Evolutionary conservation across 2,888 invertebrate genomes (phyloP), one percentile per base, ranked within the genome.

Genomic region (Eucera pruinosa): DNA sequence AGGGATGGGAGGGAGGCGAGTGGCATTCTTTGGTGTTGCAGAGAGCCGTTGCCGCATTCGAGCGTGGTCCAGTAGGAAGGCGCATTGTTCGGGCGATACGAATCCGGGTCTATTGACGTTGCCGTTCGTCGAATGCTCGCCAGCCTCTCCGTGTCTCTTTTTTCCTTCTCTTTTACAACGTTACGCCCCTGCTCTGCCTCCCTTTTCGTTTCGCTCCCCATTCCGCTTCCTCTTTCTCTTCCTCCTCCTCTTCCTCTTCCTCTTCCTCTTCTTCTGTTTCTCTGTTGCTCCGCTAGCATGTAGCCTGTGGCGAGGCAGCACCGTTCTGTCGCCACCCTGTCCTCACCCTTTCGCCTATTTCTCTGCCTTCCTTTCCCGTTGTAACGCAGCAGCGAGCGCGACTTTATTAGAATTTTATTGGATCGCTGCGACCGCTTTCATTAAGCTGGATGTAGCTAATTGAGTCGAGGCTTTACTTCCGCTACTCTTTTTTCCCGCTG

Each of bases 331-430:
- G 45, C 30, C 47, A 30, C 62, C 61, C 61, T 57, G 58, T 41
- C 61, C 52, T 36, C 45, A 9, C 27, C 25, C 52, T 30, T 30
- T 30, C 30, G 2, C 30, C 30, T 30, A 5, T 30, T 30, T 65
- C 75, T 61, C 11, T 55, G 50, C 55, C 65, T 58, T 65, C 75
- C 43, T 65, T 61, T 41, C 20, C 25, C 72, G 67, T 58, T 61
- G 64, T 65, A 18, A 70, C 72, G 68, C 77, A 75, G 68, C 74
- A 69, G 77, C 78, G 76, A 81, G 82, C 80, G 66, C 83, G 79
- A 84, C 87, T 85, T 85, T 87, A 87, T 87, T 88, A 86, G 87
- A 84, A 87, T 87, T 87, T 88, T 88, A 87, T 88, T 88, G 83
- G 86, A 84, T 83, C 80, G 79, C 81, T 70, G 78, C 80, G 78